phyloP scores from a whole-genome alignment of 2,888 invertebrate genomes.

The Lasioglossum morio region DNA sequence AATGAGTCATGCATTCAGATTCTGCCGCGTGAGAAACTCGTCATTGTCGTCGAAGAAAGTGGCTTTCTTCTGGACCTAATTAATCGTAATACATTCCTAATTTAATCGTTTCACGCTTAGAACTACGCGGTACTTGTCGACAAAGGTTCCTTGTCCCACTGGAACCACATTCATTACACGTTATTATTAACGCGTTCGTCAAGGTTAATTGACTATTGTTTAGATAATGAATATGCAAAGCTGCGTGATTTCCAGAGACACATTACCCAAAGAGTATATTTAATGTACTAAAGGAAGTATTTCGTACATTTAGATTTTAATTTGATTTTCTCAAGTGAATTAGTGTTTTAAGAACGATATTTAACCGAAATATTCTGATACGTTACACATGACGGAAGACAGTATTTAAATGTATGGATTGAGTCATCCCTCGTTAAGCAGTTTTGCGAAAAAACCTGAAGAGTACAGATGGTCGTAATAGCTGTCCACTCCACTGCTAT shows the following conservation, averaged over 20 bases:
- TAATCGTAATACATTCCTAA: neutral
- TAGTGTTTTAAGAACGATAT: neutral
- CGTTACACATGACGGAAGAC: neutral
- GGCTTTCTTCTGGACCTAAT: neutral
- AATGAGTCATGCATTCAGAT: conserved; percentile 8
- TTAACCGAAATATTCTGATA: neutral
- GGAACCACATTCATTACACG: neutral
- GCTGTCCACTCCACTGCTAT: neutral
- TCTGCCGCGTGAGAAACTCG: neutral
- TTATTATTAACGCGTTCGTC: neutral
- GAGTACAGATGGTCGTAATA: conserved; percentile 1
- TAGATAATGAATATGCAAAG: neutral
- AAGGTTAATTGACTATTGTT: neutral
- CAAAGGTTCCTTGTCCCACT: neutral
- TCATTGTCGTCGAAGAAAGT: neutral
- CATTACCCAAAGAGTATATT: neutral
- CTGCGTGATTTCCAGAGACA: neutral
- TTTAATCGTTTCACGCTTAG: neutral
- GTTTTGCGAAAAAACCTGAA: conserved; percentile 5
- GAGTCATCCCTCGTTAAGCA: neutral
- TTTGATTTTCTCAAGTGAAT: neutral
- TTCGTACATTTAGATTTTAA: neutral
- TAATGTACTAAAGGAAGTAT: too few species aligned
- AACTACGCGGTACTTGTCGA: neutral
- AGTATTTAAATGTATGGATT: neutral